These are phyloP conservation scores for Xerus rutilus DNA, from an alignment of 2,797 vertebrate species.

Conservation along the genomic window DNA sequence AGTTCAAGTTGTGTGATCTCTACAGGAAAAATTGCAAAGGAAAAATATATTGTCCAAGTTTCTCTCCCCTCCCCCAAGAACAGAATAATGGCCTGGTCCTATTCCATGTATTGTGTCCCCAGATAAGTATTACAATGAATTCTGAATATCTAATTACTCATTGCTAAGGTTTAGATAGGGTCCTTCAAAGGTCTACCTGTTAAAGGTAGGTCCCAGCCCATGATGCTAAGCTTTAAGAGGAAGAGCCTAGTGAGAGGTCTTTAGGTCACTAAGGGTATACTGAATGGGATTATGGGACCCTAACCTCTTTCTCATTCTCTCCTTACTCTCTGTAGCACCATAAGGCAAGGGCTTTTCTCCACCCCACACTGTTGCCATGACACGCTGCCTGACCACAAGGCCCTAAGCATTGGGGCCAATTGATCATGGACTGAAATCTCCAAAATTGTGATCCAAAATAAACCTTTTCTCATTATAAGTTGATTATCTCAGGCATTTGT, in stretches of 20 bases:
- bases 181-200: not conserved
- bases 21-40: not conserved
- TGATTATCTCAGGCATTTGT: not conserved
- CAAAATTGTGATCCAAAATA: not conserved
- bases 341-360: not conserved
- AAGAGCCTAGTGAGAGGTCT: not conserved
- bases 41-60: not conserved
- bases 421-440: not conserved
- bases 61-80: not conserved
- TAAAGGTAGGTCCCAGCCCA: not conserved
- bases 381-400: not conserved
- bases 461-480: not conserved
- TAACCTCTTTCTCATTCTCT: not conserved
- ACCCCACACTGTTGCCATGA: not conserved
- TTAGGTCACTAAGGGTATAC: not conserved
- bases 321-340: not conserved
- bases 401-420: not conserved
- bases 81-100: not conserved
- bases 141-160: slow-evolving; percentile 1
- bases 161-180: not conserved
- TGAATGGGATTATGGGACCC: not conserved
- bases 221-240: not conserved
- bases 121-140: slow-evolving; percentile 27
- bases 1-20: not conserved
- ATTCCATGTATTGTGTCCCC: not conserved